These are phyloP conservation scores for Morbakka virulenta DNA, from an alignment of 30 jellyfish, hydroid and myxozoan genomes.

Conservation along the genomic window DNA sequence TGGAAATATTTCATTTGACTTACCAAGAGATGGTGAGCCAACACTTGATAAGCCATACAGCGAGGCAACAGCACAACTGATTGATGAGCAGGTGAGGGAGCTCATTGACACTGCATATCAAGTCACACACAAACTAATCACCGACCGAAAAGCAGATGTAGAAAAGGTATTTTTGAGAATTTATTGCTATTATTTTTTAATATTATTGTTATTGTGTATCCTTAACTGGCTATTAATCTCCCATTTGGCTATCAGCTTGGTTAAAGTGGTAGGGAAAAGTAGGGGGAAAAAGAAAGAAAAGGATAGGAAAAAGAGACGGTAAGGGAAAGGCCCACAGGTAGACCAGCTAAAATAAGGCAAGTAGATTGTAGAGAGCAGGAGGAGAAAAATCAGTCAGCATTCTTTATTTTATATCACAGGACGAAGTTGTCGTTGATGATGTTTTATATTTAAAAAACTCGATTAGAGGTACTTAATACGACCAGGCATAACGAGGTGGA, in stretches of 20 bases:
- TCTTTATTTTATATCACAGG: too few species aligned
- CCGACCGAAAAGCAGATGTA: slow-evolving; percentile 72
- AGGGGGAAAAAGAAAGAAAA: too few species aligned
- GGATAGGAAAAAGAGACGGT: neutral
- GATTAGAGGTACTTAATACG: too few species aligned
- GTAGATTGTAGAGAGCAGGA: too few species aligned
- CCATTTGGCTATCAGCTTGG: too few species aligned
- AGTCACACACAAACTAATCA: slow-evolving; percentile 63
- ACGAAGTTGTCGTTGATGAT: too few species aligned
- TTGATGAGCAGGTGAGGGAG: slow-evolving; percentile 97
- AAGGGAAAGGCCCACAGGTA: too few species aligned
- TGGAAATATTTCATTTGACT: slow-evolving; percentile 84
- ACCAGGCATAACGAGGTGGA: too few species aligned
- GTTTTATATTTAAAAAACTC: too few species aligned
- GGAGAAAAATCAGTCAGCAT: too few species aligned
- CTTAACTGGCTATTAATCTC: neutral
- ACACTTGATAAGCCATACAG: slow-evolving; percentile 97
- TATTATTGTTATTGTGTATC: neutral
- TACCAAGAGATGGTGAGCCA: slow-evolving; percentile 96
- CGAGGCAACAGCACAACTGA: slow-evolving; percentile 96
- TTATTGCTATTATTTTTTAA: neutral
- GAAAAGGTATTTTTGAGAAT: slow-evolving; percentile 69
- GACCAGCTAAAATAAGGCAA: too few species aligned
- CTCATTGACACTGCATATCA: slow-evolving; percentile 78
- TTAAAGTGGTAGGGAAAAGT: too few species aligned